Evolutionary conservation across 2,888 invertebrate species (phyloP), one percentile per base, ranked within the genome.

Genomic region (Hirtodrosophila duncani): DNA sequence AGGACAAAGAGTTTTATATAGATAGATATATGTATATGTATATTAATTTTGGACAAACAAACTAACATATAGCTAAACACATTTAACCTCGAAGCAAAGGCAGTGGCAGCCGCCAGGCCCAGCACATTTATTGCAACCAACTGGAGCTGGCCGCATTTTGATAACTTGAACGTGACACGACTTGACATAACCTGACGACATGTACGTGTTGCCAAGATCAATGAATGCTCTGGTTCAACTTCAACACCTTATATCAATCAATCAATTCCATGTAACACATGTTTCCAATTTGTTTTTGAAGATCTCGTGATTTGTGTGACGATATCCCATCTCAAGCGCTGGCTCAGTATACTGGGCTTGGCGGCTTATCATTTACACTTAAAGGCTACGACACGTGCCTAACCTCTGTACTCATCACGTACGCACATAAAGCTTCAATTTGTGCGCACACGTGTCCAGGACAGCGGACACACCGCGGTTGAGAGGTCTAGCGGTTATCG

Each of bases 331-430:
- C 10, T 17, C 20, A 49, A 17, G 26, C 46, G 18, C 46, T 39
- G 56, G 41, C 56, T 46, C 48, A 14, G 17, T 39, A n/a, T n/a
- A n/a, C n/a, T n/a, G n/a, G n/a, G 11, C 18, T 23, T 38, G 57
- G 10, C 24, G 57, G 79, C 77, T 79, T 79, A 75, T 75, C 75
- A 67, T 75, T 80, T 83, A 81, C 83, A 83, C 83, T 83, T 81
- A 79, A 82, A 65, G 77, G 81, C 75, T 81, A 30, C 38, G 75
- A 74, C 83, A 83, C 83, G 83, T 83, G 83, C 63, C 74, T 46
- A 55, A 23, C 36, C 27, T 24, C 14, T 26, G 21, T 48, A 46
- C 43, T 59, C 57, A 34, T 33, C 55, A 70, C 60, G 67, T 74
- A 79, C 78, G 67, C 72, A 79, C 71, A 64, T 78, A 77, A 80